A percentile compares a stretch with the other conserved stretches of the same genome.
phyloP scores from a whole-genome alignment of 2,888 invertebrate genomes.

The Calameuta pallipes region DNA sequence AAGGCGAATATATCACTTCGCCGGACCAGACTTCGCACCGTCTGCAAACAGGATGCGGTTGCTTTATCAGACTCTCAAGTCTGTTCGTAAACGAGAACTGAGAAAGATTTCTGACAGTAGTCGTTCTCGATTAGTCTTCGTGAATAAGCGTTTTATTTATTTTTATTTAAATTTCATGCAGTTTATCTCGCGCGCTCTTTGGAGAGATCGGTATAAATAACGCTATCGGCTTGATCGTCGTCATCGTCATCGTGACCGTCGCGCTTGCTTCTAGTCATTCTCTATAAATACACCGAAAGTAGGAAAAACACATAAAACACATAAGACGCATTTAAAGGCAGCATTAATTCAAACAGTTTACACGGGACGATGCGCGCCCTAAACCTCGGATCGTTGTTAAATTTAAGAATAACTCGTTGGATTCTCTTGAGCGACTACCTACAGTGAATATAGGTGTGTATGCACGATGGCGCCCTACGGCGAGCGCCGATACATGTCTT shows the following conservation, averaged over 20 bases:
- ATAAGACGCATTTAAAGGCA: constrained; percentile 40
- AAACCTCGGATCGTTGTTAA: constrained; percentile 17
- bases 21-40: neutral
- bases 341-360: constrained; percentile 49
- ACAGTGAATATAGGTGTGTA: constrained; percentile 27
- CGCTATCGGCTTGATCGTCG: neutral
- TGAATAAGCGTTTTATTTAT: neutral
- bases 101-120: neutral
- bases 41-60: neutral
- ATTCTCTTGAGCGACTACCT: constrained; percentile 20
- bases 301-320: constrained; percentile 44
- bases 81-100: neutral
- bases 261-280: neutral
- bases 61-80: neutral
- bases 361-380: constrained; percentile 18
- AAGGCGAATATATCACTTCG: neutral
- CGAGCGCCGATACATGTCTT: neutral
- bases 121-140: neutral
- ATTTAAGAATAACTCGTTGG: constrained; percentile 22
- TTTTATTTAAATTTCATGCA: neutral
- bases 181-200: neutral
- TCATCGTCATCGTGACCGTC: neutral
- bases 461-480: neutral
- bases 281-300: constrained; percentile 42
- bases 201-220: neutral